These are phyloP conservation scores for Oreochromis mossambicus DNA, from an alignment of 2,797 vertebrate genomes.

Conservation along the genomic window DNA sequence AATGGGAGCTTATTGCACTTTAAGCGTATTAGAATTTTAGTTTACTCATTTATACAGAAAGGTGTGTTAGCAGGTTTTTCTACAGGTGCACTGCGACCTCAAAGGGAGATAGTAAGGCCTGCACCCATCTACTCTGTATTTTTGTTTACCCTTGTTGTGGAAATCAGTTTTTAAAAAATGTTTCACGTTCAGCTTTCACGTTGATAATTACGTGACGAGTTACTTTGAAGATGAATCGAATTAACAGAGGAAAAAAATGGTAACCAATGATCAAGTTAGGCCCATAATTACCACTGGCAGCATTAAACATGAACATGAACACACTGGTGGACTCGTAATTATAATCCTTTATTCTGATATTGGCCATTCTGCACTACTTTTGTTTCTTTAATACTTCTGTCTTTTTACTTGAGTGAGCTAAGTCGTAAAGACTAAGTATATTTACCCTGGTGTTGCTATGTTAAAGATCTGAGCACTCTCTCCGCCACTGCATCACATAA, in stretches of 20 bases:
- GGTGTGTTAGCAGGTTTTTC: not conserved
- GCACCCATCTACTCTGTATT: not conserved
- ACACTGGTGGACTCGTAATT: not conserved
- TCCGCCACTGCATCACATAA: not conserved
- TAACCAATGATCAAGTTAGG: not conserved
- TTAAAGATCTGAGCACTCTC: not conserved
- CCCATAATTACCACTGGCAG: not conserved
- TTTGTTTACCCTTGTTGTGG: not conserved
- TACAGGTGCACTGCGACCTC: not conserved
- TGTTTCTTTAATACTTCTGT: not conserved
- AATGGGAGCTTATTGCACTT: not conserved
- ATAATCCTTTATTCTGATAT: not conserved
- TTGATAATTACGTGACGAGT: not conserved
- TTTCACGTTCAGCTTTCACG: not conserved
- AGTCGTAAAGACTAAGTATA: not conserved
- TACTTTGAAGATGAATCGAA: not conserved
- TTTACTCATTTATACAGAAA: not conserved
- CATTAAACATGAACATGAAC: not conserved
- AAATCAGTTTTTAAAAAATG: not conserved
- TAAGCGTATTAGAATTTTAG: not conserved
- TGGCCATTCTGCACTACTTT: not conserved
- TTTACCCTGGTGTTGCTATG: not conserved
- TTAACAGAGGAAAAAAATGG: not conserved
- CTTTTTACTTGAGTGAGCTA: not conserved
- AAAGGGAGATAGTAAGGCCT: not conserved